Percentiles rank a stretch among this genome's conserved stretches.
Conservation (phyloP, 1,140 invertebrate species). For the Galendromus occidentalis region DNA sequence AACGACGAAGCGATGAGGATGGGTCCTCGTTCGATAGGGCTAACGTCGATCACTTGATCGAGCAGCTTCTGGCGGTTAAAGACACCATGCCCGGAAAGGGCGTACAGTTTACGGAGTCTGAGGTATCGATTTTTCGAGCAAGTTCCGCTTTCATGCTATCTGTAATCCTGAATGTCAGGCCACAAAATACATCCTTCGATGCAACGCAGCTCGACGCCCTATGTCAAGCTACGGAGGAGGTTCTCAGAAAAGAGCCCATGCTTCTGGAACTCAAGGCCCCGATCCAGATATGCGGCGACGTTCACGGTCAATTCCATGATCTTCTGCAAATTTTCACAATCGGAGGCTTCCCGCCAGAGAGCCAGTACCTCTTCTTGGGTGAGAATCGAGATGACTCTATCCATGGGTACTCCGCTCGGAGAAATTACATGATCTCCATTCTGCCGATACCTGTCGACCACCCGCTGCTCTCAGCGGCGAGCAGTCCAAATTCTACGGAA, state of each 20-base stretch:
- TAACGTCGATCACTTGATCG: constrained; percentile 82
- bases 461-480: too few relatives aligned
- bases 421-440: too few relatives aligned
- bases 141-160: not conserved
- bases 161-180: too few relatives aligned
- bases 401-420: too few relatives aligned
- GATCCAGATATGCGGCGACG: constrained; percentile 31
- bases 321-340: constrained; percentile 30
- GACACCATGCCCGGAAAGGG: constrained; percentile 43
- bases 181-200: not conserved
- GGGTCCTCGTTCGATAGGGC: constrained; percentile 15
- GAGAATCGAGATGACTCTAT: too few relatives aligned
- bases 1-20: constrained; percentile 36
- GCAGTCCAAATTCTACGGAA: too few relatives aligned
- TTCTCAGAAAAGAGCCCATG: not conserved
- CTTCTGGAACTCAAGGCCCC: not conserved
- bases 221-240: not conserved
- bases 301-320: constrained; percentile 32
- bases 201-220: not conserved
- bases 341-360: constrained; percentile 27
- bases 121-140: constrained; percentile 28
- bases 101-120: constrained; percentile 47
- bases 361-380: constrained; percentile 31
- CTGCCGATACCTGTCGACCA: too few relatives aligned
- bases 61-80: constrained; percentile 33